Base-by-base conservation (phyloP, 1,140 invertebrate genomes). In the Neodiprion virginianus region DNA sequence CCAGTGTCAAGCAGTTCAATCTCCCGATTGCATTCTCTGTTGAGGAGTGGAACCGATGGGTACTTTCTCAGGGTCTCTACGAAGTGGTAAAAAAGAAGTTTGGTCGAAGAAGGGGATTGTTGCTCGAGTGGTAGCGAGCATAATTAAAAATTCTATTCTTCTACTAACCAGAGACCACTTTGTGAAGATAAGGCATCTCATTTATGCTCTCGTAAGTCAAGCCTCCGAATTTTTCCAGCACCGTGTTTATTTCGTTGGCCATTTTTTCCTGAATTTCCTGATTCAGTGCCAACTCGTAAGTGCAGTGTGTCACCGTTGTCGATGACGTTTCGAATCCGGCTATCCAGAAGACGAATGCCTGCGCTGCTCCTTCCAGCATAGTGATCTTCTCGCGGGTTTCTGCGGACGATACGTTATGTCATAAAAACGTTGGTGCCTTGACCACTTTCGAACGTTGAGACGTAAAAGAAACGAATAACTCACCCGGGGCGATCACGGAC, bases 11-110 rank as follows among this genome's bases (percentile, higher is more conserved):
- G 85, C 14, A 92, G 76, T 74, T 86, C 85, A 76, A 91, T 91
- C 69, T 90, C 86, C 71, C 85, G 82, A 67, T 84, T 87, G 23
- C 89, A 88, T 8, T 83, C 84, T 8, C 92, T 83, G 78, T 90
- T 81, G 3, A 92, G 68, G 5, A 88, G 80, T 0, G 89, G 84
- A n/a, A 89, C 86, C 1, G 92, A 87, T 0, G 92, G 89, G 78
- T 91, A 90, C 76, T 89, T 87, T 3, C 92, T 84, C 48, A 93
- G 79, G 7, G 91, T 92, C 84, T 92, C 86, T 87, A 74, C 10
- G 80, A 80, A 40, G 28, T 8, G n/a, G 5, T 40, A 40, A 40
- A 40, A 40, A 40, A 40, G 28, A 40, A 40, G 28, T 40, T 40
- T 40, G 1, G 5, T 40, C 28, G 28, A 40, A 40, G 28, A 61